A percentile compares a stretch with the other conserved stretches of the same genome.
These are phyloP conservation scores for Thelaira solivaga DNA, from an alignment of 2,888 invertebrate genomes.

Conservation along the genomic window DNA sequence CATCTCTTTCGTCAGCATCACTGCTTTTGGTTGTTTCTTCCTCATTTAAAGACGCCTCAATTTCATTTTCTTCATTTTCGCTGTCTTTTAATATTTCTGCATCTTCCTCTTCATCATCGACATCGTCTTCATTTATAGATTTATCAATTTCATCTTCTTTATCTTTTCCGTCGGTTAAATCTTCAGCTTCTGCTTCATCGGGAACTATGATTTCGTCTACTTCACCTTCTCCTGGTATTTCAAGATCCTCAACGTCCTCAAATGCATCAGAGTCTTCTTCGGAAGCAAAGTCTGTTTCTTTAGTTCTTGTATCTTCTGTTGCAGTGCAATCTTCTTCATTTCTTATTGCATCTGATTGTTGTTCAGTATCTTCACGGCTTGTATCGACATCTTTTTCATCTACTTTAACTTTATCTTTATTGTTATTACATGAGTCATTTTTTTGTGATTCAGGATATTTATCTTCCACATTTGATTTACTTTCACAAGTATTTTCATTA, in stretches of 20 bases:
- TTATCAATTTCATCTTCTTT: constrained; percentile 10
- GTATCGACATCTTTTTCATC: too few species aligned
- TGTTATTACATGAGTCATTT: too few species aligned
- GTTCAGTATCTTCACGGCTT: too few species aligned
- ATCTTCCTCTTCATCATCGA: constrained; percentile 14
- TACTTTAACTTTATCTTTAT: too few species aligned
- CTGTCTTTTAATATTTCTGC: not conserved
- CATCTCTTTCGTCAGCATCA: constrained; percentile 38
- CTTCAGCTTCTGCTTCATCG: constrained; percentile 57
- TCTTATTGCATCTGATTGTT: not conserved
- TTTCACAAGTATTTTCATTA: too few species aligned
- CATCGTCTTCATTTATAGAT: not conserved
- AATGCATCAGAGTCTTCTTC: constrained; percentile 12
- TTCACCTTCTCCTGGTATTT: constrained; percentile 52
- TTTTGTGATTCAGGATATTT: too few species aligned
- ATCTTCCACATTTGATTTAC: too few species aligned
- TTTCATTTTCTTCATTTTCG: constrained; percentile 41
- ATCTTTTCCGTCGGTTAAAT: constrained; percentile 51
- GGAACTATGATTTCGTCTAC: constrained; percentile 63
- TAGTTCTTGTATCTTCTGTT: too few species aligned
- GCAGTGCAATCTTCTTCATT: not conserved
- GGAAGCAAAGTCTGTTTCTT: too few species aligned
- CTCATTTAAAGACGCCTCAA: not conserved
- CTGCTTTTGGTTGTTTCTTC: constrained; percentile 29
- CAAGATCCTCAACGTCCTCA: constrained; percentile 48